phyloP scores from a whole-genome alignment of 2,888 invertebrate genomes.

The Ennomos fuscantarius region DNA sequence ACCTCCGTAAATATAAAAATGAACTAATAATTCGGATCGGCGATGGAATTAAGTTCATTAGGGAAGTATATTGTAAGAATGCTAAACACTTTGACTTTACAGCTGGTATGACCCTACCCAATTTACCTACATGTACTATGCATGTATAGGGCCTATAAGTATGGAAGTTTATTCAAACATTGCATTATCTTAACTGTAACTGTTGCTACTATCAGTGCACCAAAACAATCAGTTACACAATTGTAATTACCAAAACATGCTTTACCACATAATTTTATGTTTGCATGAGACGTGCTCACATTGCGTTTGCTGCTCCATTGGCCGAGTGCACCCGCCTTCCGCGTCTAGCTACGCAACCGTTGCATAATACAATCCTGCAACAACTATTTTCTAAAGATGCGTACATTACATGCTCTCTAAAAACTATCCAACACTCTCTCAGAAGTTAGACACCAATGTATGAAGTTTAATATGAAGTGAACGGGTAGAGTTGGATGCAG shows the following conservation, averaged over 20 bases:
- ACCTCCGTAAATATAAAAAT: too few relatives aligned
- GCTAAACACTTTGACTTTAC: too few relatives aligned
- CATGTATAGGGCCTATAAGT: too few relatives aligned
- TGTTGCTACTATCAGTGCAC: constrained; percentile 5
- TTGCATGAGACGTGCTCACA: constrained; percentile 59
- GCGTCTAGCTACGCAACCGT: constrained; percentile 73
- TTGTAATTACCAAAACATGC: constrained; percentile 37
- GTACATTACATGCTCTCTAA: constrained; percentile 25
- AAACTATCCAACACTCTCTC: not conserved
- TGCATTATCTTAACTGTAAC: too few relatives aligned
- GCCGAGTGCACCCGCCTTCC: constrained; percentile 79
- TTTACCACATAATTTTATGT: constrained; percentile 45
- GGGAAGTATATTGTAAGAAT: too few relatives aligned
- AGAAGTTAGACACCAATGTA: constrained; percentile 40
- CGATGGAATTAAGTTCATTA: too few relatives aligned
- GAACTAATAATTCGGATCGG: too few relatives aligned
- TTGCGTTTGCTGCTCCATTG: constrained; percentile 75
- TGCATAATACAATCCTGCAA: constrained; percentile 57
- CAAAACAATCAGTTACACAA: constrained; percentile 25
- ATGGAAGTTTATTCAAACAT: too few relatives aligned
- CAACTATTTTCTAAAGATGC: constrained; percentile 31
- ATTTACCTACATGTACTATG: too few relatives aligned
- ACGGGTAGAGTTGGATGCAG: constrained; percentile 26
- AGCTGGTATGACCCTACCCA: too few relatives aligned
- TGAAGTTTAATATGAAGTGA: constrained; percentile 30